These are phyloP conservation scores for Eulimnadia texana DNA, from an alignment of 1,140 invertebrate species.

Conservation along the genomic window DNA sequence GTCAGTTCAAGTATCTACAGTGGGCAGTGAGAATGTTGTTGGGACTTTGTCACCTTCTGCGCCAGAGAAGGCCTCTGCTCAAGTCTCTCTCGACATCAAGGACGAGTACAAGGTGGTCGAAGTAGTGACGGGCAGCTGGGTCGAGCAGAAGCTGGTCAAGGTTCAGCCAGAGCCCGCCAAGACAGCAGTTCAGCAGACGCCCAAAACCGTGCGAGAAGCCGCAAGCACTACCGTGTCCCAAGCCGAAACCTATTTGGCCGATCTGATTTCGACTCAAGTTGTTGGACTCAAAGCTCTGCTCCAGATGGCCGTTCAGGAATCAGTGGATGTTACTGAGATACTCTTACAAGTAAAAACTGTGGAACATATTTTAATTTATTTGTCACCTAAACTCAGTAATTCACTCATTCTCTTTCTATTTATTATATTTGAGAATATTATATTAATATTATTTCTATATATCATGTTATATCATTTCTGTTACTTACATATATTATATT, in stretches of 20 bases:
- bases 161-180: constrained; percentile 1
- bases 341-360: constrained; percentile 20
- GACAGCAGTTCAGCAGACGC: background rate
- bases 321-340: constrained; percentile 21
- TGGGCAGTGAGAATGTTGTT: background rate
- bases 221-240: background rate
- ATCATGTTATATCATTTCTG: no score
- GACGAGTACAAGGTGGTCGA: constrained; percentile 14
- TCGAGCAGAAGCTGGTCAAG: constrained; percentile 12
- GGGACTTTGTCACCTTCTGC: background rate
- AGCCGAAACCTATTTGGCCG: background rate
- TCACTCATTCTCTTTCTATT: no score
- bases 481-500: no score
- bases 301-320: constrained; percentile 21
- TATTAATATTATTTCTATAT: no score
- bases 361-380: no score
- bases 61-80: background rate
- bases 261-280: constrained; percentile 19
- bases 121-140: constrained; percentile 12
- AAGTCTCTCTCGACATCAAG: background rate
- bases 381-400: no score
- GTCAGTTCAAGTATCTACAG: background rate
- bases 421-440: no score
- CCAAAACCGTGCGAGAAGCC: background rate
- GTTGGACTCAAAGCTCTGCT: constrained; percentile 23